Conservation (phyloP, 2,888 invertebrate genomes). For the Melipona beecheii region DNA sequence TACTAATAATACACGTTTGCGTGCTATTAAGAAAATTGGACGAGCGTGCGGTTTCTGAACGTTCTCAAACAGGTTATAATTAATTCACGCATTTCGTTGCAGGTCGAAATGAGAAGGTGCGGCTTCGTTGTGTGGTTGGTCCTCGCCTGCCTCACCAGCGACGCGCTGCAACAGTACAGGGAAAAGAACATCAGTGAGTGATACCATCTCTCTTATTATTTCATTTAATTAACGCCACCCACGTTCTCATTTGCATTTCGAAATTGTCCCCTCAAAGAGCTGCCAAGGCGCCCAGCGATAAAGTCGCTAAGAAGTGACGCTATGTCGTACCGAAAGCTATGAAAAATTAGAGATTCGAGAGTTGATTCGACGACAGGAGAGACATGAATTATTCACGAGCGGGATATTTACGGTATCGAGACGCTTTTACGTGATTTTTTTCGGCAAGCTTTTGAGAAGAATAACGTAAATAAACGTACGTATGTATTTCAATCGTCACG, state of each 20-base stretch:
- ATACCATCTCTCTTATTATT: not conserved
- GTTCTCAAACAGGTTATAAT: not conserved
- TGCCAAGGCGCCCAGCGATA: not conserved
- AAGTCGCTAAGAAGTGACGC: not conserved
- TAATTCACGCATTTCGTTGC: constrained; percentile 38
- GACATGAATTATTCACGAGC: not conserved
- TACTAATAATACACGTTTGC: no score
- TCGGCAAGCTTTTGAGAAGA: not conserved
- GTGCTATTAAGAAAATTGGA: not conserved
- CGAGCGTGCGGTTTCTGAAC: not conserved
- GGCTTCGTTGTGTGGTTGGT: constrained; percentile 67
- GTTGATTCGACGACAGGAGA: not conserved
- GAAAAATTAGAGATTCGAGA: not conserved
- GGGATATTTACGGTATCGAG: not conserved
- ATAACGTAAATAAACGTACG: fast-evolving
- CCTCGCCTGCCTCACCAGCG: constrained; percentile 67
- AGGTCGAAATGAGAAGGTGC: constrained; percentile 70
- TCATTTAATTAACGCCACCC: not conserved
- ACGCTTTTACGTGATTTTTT: not conserved
- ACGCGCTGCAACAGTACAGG: constrained; percentile 72
- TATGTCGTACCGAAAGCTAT: fast-evolving
- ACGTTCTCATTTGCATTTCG: not conserved
- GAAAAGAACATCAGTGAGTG: constrained; percentile 78
- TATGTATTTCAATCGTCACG: not conserved
- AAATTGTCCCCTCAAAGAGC: not conserved